Conservation (phyloP, 1,140 invertebrate genomes). For the Potamilus streckersoni region DNA sequence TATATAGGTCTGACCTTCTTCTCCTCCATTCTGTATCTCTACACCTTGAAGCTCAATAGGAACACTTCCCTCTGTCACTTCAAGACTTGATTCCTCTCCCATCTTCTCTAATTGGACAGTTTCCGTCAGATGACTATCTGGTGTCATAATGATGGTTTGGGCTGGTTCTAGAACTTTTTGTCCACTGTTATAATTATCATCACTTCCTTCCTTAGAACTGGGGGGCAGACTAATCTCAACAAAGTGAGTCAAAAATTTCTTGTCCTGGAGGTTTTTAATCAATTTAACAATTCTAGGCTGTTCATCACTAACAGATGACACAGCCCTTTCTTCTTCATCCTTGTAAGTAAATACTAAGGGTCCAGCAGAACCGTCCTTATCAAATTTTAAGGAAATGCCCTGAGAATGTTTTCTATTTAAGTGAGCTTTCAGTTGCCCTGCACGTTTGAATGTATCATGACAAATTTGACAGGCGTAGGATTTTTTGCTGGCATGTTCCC, state of each 20-base stretch:
- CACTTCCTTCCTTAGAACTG: too few relatives aligned
- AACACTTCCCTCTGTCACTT: slow-evolving; percentile 24
- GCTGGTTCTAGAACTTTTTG: too few relatives aligned
- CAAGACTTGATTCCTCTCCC: slow-evolving; percentile 5
- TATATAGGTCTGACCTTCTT: slow-evolving; percentile 21
- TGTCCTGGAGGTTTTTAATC: slow-evolving; percentile 36
- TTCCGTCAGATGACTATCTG: slow-evolving; percentile 8
- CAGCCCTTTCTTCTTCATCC: slow-evolving; percentile 9
- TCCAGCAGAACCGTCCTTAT: slow-evolving; percentile 6
- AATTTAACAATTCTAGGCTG: slow-evolving; percentile 38
- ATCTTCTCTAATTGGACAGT: slow-evolving; percentile 23
- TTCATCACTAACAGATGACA: slow-evolving; percentile 6
- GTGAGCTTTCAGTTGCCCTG: slow-evolving; percentile 50
- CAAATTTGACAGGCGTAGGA: slow-evolving; percentile 61
- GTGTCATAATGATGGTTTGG: background rate
- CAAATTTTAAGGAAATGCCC: slow-evolving; percentile 13
- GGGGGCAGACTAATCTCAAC: too few relatives aligned
- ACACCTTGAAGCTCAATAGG: slow-evolving; percentile 27
- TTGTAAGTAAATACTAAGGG: slow-evolving; percentile 7
- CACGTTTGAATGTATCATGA: slow-evolving; percentile 49
- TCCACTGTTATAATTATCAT: too few relatives aligned
- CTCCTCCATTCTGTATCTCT: slow-evolving; percentile 18
- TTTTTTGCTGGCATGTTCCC: slow-evolving; percentile 69
- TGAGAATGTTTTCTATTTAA: slow-evolving; percentile 39
- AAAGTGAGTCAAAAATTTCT: too few relatives aligned